These are phyloP conservation scores for Lottia gigantea DNA, from an alignment of 2,888 invertebrate species.

Conservation along the genomic window DNA sequence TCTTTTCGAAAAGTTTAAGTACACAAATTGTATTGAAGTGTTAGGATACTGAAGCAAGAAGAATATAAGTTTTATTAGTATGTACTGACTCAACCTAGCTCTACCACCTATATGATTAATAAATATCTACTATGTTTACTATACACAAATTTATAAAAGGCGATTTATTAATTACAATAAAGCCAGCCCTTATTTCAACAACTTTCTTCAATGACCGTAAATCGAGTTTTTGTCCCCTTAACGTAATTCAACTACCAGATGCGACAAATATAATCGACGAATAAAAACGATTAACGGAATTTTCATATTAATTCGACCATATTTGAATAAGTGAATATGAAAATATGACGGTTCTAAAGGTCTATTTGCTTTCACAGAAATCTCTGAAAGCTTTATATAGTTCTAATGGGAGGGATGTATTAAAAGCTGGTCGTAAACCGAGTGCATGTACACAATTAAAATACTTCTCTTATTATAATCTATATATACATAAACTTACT, in stretches of 20 bases:
- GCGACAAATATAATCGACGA: background rate
- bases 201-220: background rate
- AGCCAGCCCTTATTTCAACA: background rate
- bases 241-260: slow-evolving; percentile 5
- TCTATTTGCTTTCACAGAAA: slow-evolving; percentile 6
- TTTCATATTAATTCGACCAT: slow-evolving; percentile 1
- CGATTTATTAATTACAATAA: slow-evolving; percentile 7
- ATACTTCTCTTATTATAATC: background rate
- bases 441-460: background rate
- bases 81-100: slow-evolving; percentile 1
- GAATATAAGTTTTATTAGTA: background rate
- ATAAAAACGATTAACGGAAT: slow-evolving; percentile 8
- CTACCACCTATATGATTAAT: background rate
- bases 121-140: background rate
- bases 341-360: background rate
- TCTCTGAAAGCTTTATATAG: background rate
- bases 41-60: too few relatives aligned
- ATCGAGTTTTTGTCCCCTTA: background rate
- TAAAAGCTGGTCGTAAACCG: background rate
- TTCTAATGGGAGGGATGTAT: slow-evolving; percentile 4
- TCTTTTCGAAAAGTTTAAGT: too few relatives aligned
- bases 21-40: too few relatives aligned
- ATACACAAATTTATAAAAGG: background rate
- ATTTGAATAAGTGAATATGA: slow-evolving; percentile 4
- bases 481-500: background rate